Conservation (phyloP, 1,140 invertebrate species). For the Anastrepha ludens region DNA sequence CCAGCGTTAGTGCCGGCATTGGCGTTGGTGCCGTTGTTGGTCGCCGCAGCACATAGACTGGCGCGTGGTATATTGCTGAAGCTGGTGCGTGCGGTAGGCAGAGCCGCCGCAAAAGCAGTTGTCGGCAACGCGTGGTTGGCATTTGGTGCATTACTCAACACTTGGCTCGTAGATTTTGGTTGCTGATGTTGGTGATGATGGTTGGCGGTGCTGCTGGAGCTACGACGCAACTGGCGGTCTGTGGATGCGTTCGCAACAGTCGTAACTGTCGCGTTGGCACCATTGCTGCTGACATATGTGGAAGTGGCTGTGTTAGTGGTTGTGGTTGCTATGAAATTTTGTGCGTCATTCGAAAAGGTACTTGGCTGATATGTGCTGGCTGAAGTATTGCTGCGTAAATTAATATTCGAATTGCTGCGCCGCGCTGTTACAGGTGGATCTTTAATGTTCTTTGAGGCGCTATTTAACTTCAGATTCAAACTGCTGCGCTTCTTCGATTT, state of each 20-base stretch:
- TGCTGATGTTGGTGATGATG: neutral
- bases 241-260: neutral
- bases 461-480: slow-evolving; percentile 66
- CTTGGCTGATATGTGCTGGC: slow-evolving; percentile 29
- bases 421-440: slow-evolving; percentile 60
- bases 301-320: slow-evolving; percentile 33
- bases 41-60: slow-evolving; percentile 62
- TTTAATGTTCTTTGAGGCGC: slow-evolving; percentile 62
- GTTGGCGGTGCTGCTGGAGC: slow-evolving; percentile 55
- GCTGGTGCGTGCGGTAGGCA: slow-evolving; percentile 67
- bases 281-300: slow-evolving; percentile 56
- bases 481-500: slow-evolving; percentile 73
- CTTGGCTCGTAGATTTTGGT: slow-evolving; percentile 11
- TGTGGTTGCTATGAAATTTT: slow-evolving; percentile 2
- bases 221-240: slow-evolving; percentile 50
- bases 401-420: slow-evolving; percentile 69
- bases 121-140: slow-evolving; percentile 8
- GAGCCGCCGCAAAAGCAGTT: slow-evolving; percentile 57
- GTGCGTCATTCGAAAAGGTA: slow-evolving; percentile 3
- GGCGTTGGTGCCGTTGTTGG: slow-evolving; percentile 41
- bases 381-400: slow-evolving; percentile 68
- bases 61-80: slow-evolving; percentile 73
- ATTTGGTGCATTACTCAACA: slow-evolving; percentile 25
- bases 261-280: neutral
- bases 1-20: slow-evolving; percentile 27